A percentile compares a stretch with the other conserved stretches of the same genome.
phyloP scores from a whole-genome alignment of 2,113 vertebrate species.

The Anhinga anhinga region DNA sequence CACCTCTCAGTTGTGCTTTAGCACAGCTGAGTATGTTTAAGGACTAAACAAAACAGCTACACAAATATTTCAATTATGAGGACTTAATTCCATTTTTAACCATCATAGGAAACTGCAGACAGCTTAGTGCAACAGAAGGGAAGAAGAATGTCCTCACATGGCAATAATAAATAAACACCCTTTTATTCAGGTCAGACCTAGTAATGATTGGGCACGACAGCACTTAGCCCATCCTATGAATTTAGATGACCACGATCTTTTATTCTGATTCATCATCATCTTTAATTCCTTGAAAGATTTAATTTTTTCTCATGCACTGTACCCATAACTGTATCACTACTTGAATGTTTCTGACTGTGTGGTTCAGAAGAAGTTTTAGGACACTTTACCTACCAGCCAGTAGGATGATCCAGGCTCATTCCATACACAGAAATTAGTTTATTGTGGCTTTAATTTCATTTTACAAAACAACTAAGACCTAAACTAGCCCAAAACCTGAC shows the following conservation, averaged over 20 bases:
- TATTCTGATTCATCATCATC: neutral
- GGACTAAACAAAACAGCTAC: neutral
- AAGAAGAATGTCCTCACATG: slow-evolving; percentile 46
- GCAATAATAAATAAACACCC: slow-evolving; percentile 40
- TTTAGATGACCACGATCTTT: slow-evolving; percentile 16
- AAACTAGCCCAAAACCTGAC: neutral
- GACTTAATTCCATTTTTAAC: slow-evolving; percentile 20
- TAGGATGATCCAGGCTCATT: neutral
- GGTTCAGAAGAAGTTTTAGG: neutral
- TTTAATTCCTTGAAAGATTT: neutral
- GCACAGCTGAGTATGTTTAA: neutral
- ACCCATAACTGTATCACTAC: neutral
- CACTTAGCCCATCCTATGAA: slow-evolving; percentile 12
- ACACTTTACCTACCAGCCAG: neutral
- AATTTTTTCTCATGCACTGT: neutral
- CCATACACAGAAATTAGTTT: neutral
- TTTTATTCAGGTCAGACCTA: slow-evolving; percentile 46
- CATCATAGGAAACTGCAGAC: neutral
- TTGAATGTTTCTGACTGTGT: neutral
- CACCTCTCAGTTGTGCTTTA: neutral
- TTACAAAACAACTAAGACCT: neutral
- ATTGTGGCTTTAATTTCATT: neutral
- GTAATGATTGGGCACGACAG: neutral
- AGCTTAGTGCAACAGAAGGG: slow-evolving; percentile 7
- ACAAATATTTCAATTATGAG: neutral